Conservation (phyloP, 2,113 vertebrate species). For the Trichomycterus rosablanca region DNA sequence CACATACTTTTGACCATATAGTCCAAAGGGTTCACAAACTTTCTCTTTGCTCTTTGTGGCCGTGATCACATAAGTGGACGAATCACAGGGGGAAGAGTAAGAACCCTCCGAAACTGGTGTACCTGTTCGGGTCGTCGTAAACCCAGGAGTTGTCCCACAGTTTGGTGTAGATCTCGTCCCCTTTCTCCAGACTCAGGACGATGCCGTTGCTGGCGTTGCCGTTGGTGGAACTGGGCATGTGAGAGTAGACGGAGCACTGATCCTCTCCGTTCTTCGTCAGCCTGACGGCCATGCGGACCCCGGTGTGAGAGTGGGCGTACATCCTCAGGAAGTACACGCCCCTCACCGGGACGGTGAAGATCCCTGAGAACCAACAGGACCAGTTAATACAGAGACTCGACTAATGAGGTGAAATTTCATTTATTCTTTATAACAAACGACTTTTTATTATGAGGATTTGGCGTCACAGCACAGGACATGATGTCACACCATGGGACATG, state of each 20-base stretch:
- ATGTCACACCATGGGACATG: too few relatives aligned
- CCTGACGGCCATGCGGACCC: background rate
- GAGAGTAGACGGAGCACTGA: constrained; percentile 6
- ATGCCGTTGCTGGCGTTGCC: constrained; percentile 25
- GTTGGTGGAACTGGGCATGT: background rate
- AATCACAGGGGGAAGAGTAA: background rate
- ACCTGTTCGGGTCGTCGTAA: constrained; percentile 8
- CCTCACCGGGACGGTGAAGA: constrained; percentile 46
- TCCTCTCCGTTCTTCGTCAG: background rate
- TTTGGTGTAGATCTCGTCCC: constrained; percentile 19
- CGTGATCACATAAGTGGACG: too few relatives aligned
- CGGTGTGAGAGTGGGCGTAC: constrained; percentile 27
- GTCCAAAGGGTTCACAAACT: too few relatives aligned
- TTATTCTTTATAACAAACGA: too few relatives aligned
- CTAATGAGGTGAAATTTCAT: too few relatives aligned
- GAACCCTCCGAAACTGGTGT: background rate
- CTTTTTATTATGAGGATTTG: too few relatives aligned
- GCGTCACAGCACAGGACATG: too few relatives aligned
- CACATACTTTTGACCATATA: too few relatives aligned
- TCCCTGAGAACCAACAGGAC: constrained; percentile 12
- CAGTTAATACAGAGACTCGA: background rate
- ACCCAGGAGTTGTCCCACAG: constrained; percentile 36
- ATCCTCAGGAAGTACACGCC: constrained; percentile 48
- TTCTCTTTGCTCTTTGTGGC: too few relatives aligned
- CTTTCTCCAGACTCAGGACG: constrained; percentile 15